Conservation (phyloP, 2,113 vertebrate genomes). For the Eurypyga helias region DNA sequence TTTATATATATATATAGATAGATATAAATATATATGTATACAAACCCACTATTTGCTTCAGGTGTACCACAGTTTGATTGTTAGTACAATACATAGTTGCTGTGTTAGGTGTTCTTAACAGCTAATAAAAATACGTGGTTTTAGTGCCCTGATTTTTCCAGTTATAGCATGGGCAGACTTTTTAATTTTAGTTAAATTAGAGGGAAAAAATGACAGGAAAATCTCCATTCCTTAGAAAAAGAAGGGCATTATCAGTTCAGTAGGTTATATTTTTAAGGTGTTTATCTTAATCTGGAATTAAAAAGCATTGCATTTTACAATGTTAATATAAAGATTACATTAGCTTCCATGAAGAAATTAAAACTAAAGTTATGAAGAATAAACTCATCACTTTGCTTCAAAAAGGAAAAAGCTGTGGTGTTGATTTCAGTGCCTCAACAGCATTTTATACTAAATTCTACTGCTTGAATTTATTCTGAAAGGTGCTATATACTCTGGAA, state of each 20-base stretch:
- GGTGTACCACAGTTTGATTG: background rate
- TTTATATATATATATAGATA: too few relatives aligned
- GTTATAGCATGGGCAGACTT: background rate
- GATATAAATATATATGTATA: too few relatives aligned
- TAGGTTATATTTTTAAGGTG: background rate
- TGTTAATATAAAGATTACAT: background rate
- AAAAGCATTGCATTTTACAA: background rate
- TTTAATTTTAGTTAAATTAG: background rate
- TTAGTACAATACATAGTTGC: background rate
- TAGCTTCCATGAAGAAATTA: background rate
- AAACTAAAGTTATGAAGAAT: background rate
- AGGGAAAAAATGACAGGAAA: background rate
- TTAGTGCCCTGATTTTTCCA: background rate
- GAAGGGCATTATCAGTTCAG: background rate
- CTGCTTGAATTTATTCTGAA: conserved; percentile 11
- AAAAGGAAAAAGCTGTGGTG: background rate
- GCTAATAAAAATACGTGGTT: background rate
- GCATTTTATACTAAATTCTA: background rate
- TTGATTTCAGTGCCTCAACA: background rate
- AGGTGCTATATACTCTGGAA: background rate
- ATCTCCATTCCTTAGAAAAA: background rate
- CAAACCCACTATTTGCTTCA: background rate
- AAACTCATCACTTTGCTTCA: background rate
- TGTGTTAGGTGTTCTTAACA: background rate
- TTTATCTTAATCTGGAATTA: background rate